Base-by-base conservation (phyloP, 2,113 vertebrate genomes). In the Collichthys lucidus region DNA sequence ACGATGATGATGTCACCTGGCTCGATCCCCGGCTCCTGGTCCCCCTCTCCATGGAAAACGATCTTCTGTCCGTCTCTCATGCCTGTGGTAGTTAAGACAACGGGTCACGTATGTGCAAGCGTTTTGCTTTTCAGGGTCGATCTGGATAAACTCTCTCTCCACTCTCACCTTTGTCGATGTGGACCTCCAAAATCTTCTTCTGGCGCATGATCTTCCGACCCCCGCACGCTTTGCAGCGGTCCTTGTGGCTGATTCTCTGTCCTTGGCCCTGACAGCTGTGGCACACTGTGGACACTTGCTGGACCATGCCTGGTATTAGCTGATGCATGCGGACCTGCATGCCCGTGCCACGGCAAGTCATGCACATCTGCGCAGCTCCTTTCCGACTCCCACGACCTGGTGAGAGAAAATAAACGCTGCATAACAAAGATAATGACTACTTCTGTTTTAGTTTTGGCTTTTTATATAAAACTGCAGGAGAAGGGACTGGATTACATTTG, bases 61-160 rank as follows among this genome's bases (percentile, higher is more conserved):
- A 99, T 96, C 92, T 99, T 99, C 93, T 99, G 98, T 52, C 98
- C 98, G 92, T 99, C 97, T 93, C 96, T 99, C 98, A 99, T 99
- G 79, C 98, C 98, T 99, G 81, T 86, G 11, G 35, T 15, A 79
- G 55, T 24, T 0, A 56, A 69, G 16, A 46, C 12, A 67, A 0
- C 22, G 2, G 0, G 19, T 61, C n/a, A 79, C 11, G 14, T 5
- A 59, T n/a, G 2, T 19, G 16, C 5, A 49, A n/a, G 24, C 7
- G 24, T 70, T 14, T 14, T 31, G 2, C 20, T 16, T 52, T 70
- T 29, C 1, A 72, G 3, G 5, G 40, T 19, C 15, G 1, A 35
- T 50, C 17, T 5, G 55, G 8, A 11, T 1, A 0, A n/a, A 4
- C 8, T 68, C 56, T 60, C 11, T 5, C 19, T 26, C 44, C 31